Base-by-base conservation (phyloP, 30 jellyfish, hydroid and myxozoan genomes). In the Cassiopea andromeda region DNA sequence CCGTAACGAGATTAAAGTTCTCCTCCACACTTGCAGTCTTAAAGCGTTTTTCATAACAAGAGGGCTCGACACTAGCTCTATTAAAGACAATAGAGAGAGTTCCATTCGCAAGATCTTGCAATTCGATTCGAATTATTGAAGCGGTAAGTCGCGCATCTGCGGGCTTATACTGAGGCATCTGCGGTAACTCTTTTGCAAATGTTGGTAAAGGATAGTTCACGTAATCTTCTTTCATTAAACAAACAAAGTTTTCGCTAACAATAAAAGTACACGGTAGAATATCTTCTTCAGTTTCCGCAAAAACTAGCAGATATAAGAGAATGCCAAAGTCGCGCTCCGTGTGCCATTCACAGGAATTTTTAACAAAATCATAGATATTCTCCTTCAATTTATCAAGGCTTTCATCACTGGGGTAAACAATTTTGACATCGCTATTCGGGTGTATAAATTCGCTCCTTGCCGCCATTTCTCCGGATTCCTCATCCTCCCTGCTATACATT, bases 341-440 rank as follows among this genome's bases (percentile, higher is more conserved):
- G 13, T 79, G 92, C 83, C 84, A 73, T 1, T 68, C 89, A 27
- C 90, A 76, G 13, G 83, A 66, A 6, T 71, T 58, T 43, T 75
- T 80, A 14, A 89, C 19, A 54, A 77, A 80, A 38, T 87, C 94
- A 46, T 60, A 70, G n/a, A 94, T 86, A 68, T 85, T 78, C n/a
- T 72, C 75, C 44, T 90, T 85, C 86, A 94, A 66, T 73, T 94
- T 94, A 6, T 90, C 98, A 59, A 94, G 91, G 9, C 92, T 57
- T n/a, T 94, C 98, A 77, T 94, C 98, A 93, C 97, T 88, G 66
- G 98, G 98, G 78, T 94, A 94, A 44, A 94, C 97, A 57, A 94
- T 85, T 76, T 85, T 84, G 8, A 94, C 92, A 8, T 83, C 89
- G 88, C 96, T 81, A 72, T 94, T 90, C 80, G 97, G 97, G 45